Percentiles rank a stretch among this genome's conserved stretches.
These are phyloP conservation scores for Callocephalon fimbriatum DNA, from an alignment of 2,113 vertebrate genomes.

Conservation along the genomic window DNA sequence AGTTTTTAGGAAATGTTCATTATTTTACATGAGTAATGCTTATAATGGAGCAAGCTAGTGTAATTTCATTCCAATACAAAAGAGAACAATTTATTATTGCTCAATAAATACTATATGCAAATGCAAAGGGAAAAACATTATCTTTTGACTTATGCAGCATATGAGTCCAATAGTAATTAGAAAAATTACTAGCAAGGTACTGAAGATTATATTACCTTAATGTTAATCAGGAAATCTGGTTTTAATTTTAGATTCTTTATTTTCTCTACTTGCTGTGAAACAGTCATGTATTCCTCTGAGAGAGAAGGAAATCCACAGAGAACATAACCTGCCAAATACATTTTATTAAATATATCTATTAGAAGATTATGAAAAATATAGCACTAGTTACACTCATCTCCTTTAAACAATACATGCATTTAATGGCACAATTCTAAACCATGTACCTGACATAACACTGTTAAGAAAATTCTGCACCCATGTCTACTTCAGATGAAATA, in stretches of 20 bases:
- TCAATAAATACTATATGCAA: not conserved
- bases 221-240: constrained; percentile 93
- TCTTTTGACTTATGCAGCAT: not conserved
- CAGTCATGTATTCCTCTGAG: constrained; percentile 82
- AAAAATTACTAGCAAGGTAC: not conserved
- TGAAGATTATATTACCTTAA: constrained; percentile 84
- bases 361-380: not conserved
- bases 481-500: not conserved
- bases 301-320: constrained; percentile 89
- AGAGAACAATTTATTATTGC: not conserved
- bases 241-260: constrained; percentile 85
- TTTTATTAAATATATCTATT: constrained; percentile 22
- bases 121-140: not conserved
- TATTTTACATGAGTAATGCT: not conserved
- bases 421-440: not conserved
- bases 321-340: constrained; percentile 86
- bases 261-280: constrained; percentile 85
- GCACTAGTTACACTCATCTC: not conserved
- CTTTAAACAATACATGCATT: not conserved
- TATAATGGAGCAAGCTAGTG: not conserved
- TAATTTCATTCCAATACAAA: not conserved
- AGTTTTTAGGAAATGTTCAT: not conserved
- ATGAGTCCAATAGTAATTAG: not conserved
- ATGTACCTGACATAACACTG: not conserved
- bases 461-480: not conserved